phyloP scores from a whole-genome alignment of 2,113 vertebrate genomes.

The Hemibagrus wyckioides region DNA sequence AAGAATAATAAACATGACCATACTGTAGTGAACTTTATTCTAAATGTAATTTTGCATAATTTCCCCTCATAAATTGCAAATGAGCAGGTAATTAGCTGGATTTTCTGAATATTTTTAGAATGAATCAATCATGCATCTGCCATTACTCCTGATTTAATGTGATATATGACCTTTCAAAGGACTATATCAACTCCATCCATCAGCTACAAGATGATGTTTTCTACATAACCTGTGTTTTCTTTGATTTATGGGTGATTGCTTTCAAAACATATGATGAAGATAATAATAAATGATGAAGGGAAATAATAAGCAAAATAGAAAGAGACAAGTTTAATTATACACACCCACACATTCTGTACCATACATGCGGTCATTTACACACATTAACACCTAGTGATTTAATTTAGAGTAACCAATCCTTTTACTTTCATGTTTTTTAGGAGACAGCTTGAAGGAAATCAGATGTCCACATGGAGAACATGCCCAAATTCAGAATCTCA shows the following conservation, averaged over 20 bases:
- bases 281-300: background rate
- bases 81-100: conserved; percentile 49
- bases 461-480: no score
- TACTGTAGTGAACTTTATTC: conserved; percentile 14
- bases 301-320: conserved; percentile 33
- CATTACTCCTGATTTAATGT: conserved; percentile 76
- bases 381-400: no score
- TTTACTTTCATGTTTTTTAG: background rate
- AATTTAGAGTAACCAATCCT: background rate
- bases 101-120: conserved; percentile 1
- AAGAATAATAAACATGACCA: background rate
- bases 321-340: background rate
- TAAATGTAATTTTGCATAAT: conserved; percentile 32
- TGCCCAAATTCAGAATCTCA: background rate
- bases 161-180: conserved; percentile 76
- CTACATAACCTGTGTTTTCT: conserved; percentile 44
- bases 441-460: background rate
- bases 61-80: conserved; percentile 25
- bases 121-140: conserved; percentile 74
- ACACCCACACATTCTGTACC: background rate
- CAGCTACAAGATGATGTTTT: conserved; percentile 64
- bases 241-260: conserved; percentile 34
- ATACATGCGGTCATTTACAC: background rate
- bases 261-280: conserved; percentile 7
- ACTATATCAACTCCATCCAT: conserved; percentile 70